These are phyloP conservation scores for Pterophyllum scalare DNA, from an alignment of 2,113 vertebrate genomes.

Conservation along the genomic window DNA sequence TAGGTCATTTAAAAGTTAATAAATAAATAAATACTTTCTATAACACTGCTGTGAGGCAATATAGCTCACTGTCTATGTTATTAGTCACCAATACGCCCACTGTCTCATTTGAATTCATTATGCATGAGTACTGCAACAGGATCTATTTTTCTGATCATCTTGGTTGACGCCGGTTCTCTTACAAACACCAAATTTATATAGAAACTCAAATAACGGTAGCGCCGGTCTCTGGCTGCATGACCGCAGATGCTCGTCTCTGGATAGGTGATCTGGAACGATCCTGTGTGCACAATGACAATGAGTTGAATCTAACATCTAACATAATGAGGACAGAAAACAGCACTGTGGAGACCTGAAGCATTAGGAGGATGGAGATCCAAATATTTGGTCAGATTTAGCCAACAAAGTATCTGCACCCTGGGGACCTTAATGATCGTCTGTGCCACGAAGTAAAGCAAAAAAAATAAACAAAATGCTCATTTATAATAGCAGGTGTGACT, in stretches of 20 bases:
- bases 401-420: not conserved
- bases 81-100: slow-evolving; percentile 6
- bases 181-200: slow-evolving; percentile 1
- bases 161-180: not conserved
- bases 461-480: not conserved
- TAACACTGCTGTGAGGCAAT: not conserved
- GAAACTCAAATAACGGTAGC: not conserved
- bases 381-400: not conserved
- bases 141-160: slow-evolving; percentile 25
- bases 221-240: no score
- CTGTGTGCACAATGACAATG: no score
- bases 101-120: slow-evolving; percentile 31
- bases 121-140: slow-evolving; percentile 24
- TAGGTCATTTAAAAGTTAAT: slow-evolving; percentile 27
- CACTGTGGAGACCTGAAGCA: not conserved
- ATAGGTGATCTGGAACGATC: no score
- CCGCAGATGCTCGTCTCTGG: no score
- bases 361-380: not conserved
- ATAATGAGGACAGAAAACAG: not conserved
- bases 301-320: no score
- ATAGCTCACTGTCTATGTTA: not conserved
- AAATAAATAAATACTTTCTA: not conserved
- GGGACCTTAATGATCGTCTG: not conserved
- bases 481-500: not conserved
- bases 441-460: not conserved